Base-by-base conservation (phyloP, 53 echinoderm and acorn worm genomes). In the Temnopleurus reevesii region DNA sequence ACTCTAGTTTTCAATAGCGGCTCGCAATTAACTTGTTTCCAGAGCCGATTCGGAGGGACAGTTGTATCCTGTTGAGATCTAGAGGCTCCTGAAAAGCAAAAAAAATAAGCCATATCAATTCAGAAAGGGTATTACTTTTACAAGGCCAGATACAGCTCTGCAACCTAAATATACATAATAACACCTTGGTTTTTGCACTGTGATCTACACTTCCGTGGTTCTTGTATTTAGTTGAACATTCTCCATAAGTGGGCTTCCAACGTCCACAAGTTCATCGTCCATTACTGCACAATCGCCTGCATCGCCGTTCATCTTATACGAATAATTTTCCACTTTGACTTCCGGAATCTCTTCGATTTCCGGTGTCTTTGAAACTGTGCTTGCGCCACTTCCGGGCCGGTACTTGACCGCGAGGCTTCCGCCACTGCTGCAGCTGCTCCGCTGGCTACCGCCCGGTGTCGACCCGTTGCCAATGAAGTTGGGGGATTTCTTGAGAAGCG, bases 381-480 rank as follows among this genome's bases (percentile, higher is more conserved):
- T 87, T 12, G 71, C 53, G 35, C 88, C 65, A 34, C 65, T 66
- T 17, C 88, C 71, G 31, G 88, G 88, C 49, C 88, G 47, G 71
- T 87, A 87, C 54, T 87, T 64, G 55, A 87, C 88, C n/a, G 88
- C 65, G 9, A 87, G 65, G 51, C 88, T 66, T 34, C 88, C 71
- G 46, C 66, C 88, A 53, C 88, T 87, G 17, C 88, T 46, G 55
- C 88, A 64, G 26, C 71, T 47, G 10, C 66, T 27, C 19, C 53
- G 15, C 21, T 66, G 71, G 61, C 61, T 60, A 33, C 64, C 71
- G 21, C 88, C 47, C 15, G 65, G 65, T 53, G 71, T 64, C 4
- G 65, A 49, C 2, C 88, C 88, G 88, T 87, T 87, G 46, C 88
- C 88, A 53, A 87, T 87, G 35, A 87, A 87, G 53, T 87, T 87